Evolutionary conservation across 2,888 invertebrate genomes (phyloP), one percentile per base, ranked within the genome.

Genomic region (Endomychus coccineus): DNA sequence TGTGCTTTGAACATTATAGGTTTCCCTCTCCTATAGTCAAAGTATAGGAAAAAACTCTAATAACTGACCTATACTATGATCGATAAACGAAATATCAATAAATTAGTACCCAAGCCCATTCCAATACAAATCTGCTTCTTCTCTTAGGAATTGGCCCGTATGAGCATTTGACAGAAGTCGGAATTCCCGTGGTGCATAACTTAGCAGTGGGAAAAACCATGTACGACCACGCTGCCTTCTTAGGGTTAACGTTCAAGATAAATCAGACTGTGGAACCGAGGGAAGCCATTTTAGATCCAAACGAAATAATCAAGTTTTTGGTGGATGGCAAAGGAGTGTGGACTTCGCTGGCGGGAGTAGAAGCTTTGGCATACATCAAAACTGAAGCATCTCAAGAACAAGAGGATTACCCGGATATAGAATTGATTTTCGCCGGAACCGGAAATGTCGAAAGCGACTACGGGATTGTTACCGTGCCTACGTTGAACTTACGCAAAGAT

Each of bases 61-160:
- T n/a, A n/a, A n/a, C n/a, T n/a, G n/a, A n/a, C n/a, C n/a, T n/a
- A n/a, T n/a, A n/a, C n/a, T n/a, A n/a, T n/a, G n/a, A n/a, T n/a
- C n/a, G n/a, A n/a, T n/a, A n/a, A n/a, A n/a, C n/a, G n/a, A n/a
- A n/a, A n/a, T n/a, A n/a, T n/a, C n/a, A n/a, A n/a, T n/a, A n/a
- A n/a, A n/a, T n/a, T n/a, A n/a, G n/a, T n/a, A n/a, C n/a, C n/a
- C n/a, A n/a, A n/a, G n/a, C n/a, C n/a, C n/a, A n/a, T n/a, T n/a
- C n/a, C n/a, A n/a, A n/a, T n/a, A n/a, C n/a, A n/a, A n/a, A n/a
- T n/a, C n/a, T n/a, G n/a, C n/a, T n/a, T n/a, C 12, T 90, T 83
- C 61, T 92, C 5, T 87, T 88, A 4, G 90, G 90, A 2, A 58
- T 80, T 7, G 80, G 80, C 0, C 79, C 80, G 1, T 67, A 60